Evolutionary conservation across 2,888 invertebrate species (phyloP), one percentile per base, ranked within the genome.

Genomic region (Chymomyza amoena): DNA sequence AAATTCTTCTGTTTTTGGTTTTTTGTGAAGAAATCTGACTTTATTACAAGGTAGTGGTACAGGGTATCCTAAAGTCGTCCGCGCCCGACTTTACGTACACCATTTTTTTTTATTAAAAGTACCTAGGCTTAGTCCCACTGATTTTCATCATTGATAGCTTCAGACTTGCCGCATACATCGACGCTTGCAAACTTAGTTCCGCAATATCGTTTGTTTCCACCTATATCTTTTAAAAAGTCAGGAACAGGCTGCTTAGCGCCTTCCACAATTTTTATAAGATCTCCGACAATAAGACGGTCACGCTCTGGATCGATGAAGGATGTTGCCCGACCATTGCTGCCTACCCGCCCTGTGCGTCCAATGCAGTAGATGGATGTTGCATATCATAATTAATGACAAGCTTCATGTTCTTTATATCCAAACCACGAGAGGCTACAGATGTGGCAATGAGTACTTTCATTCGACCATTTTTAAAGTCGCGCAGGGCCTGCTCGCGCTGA

Each of bases 401-500:
- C 4, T 95, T 94, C 0, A 98, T 96, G 67, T 96, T 95, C 77
- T 95, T 95, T 39, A 98, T 98, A 90, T 98, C 96, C 0, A 99
- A 92, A 0, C 99, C 99, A 67, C 99, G 93, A 0, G 98, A 97
- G 0, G 98, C 98, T 0, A 99, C 98, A 0, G 97, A 97, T 0
- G 99, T 99, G 0, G 99, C 99, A 0, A 99, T 97, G 0, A 99
- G 92, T 52, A 99, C 95, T 61, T 94, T 94, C 89, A 96, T 95
- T 15, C 91, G 92, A 0, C 97, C 97, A 16, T 91, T 92, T 89
- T 95, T 96, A 91, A 99, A 99, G 89, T 97, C 96, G 69, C 95
- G 94, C 68, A 99, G 93, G 10, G 99, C 99, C 84, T 97, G 96
- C 92, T 99, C 99, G 64, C 99, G 94, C 91, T 99, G 99, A 95